Conservation (phyloP, 2,888 invertebrate species). For the Orgyia antiqua region DNA sequence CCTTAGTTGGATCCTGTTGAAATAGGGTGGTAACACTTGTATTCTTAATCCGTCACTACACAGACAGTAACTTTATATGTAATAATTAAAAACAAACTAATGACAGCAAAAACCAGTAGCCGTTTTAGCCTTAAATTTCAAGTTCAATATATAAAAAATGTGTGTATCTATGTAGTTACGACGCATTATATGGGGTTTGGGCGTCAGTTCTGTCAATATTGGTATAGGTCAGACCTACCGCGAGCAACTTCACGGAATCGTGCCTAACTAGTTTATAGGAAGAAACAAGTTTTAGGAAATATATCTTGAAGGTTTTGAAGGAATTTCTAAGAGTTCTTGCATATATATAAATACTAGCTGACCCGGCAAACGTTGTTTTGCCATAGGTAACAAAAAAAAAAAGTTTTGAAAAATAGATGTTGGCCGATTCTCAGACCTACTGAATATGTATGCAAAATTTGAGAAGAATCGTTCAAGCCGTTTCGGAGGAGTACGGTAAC, state of each 20-base stretch:
- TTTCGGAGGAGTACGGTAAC: too few relatives aligned
- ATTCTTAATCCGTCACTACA: too few relatives aligned
- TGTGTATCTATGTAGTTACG: constrained; percentile 46
- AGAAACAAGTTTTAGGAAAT: background rate
- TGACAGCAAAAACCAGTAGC: constrained; percentile 10
- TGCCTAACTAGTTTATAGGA: constrained; percentile 26
- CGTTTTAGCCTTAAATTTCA: constrained; percentile 4
- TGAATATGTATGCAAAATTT: too few relatives aligned
- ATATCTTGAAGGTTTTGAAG: background rate
- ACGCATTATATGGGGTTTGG: constrained; percentile 35
- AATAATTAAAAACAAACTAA: background rate
- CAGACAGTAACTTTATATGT: too few relatives aligned
- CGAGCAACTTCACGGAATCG: constrained; percentile 44
- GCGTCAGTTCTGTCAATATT: constrained; percentile 48
- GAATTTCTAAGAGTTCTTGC: background rate
- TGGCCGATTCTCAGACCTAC: too few relatives aligned
- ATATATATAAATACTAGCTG: too few relatives aligned
- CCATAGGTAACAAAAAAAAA: too few relatives aligned
- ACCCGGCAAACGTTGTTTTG: too few relatives aligned
- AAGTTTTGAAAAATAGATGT: too few relatives aligned
- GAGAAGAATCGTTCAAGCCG: too few relatives aligned
- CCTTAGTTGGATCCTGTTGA: too few relatives aligned
- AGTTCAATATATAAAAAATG: constrained; percentile 22
- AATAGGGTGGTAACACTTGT: too few relatives aligned
- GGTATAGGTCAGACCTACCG: constrained; percentile 55